Conservation (phyloP, 2,113 vertebrate genomes). For the Rattus rattus region DNA sequence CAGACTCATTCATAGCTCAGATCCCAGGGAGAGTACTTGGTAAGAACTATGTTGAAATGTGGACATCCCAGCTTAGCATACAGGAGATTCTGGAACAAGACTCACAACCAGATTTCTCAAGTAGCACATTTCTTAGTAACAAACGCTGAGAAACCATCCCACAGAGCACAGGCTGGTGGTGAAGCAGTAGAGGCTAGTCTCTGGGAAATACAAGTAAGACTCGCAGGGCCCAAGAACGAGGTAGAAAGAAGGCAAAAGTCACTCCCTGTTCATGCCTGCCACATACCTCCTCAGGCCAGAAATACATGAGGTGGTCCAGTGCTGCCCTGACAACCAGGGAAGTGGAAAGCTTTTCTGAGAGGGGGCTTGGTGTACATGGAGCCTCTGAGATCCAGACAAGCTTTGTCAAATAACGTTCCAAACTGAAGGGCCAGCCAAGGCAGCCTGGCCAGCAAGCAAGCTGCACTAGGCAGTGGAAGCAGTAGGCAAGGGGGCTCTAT, state of each 20-base stretch:
- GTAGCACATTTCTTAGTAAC: neutral
- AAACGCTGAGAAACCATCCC: neutral
- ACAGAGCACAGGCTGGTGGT: fast-evolving
- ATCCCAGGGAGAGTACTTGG: neutral
- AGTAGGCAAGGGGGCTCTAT: fast-evolving
- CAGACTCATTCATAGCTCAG: neutral
- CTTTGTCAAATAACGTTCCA: neutral
- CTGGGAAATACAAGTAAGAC: neutral
- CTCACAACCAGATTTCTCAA: neutral
- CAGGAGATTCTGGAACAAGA: no score
- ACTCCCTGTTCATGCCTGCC: neutral
- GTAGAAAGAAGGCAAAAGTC: neutral
- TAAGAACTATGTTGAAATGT: no score
- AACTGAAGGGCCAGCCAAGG: no score
- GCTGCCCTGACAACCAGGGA: no score
- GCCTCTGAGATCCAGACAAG: no score
- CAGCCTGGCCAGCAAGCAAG: neutral
- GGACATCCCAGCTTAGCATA: neutral
- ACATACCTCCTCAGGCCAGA: neutral
- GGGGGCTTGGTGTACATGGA: neutral
- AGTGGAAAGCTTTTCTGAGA: neutral
- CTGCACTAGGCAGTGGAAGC: no score
- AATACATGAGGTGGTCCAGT: fast-evolving
- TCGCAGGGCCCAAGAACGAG: neutral
- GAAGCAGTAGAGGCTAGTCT: neutral